phyloP scores from a whole-genome alignment of 2,888 invertebrate species.

The Drosophila mimetica region DNA sequence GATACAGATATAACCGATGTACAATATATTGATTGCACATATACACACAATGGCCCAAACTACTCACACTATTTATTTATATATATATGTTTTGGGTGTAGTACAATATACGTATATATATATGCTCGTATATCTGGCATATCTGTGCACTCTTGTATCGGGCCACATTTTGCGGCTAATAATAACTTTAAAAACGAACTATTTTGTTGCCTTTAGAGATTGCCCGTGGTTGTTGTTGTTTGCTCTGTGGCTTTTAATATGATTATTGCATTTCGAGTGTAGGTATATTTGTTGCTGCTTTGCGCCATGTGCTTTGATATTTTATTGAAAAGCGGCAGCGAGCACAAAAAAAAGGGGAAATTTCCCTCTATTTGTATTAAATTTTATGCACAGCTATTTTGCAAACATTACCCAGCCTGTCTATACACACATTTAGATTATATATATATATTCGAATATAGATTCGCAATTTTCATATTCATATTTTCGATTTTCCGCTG shows the following conservation, averaged over 20 bases:
- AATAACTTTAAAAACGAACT: constrained; percentile 81
- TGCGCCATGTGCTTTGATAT: constrained; percentile 57
- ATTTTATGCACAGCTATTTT: constrained; percentile 44
- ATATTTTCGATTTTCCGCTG: constrained; percentile 59
- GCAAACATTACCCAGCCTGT: constrained; percentile 34
- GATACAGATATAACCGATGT: constrained; percentile 46
- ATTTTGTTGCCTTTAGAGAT: constrained; percentile 81
- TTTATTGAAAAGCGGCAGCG: constrained; percentile 67
- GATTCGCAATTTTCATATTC: constrained; percentile 49
- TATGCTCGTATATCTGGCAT: constrained; percentile 27
- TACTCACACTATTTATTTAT: constrained; percentile 35
- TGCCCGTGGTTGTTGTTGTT: constrained; percentile 37
- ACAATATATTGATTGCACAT: constrained; percentile 59
- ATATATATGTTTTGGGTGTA: constrained; percentile 7
- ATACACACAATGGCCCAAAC: constrained; percentile 34
- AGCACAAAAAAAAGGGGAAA: constrained; percentile 43
- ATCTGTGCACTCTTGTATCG: constrained; percentile 50
- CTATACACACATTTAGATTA: constrained; percentile 1
- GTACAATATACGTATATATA: constrained; percentile 10
- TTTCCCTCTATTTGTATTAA: constrained; percentile 34
- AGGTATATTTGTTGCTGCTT: constrained; percentile 19
- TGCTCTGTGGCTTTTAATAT: constrained; percentile 75
- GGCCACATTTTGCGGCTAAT: constrained; percentile 79
- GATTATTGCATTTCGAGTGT: constrained; percentile 79
- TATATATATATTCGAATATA: constrained; percentile 25